Conservation (phyloP, 2,797 vertebrate species). For the Micropoecilia bifurca region DNA sequence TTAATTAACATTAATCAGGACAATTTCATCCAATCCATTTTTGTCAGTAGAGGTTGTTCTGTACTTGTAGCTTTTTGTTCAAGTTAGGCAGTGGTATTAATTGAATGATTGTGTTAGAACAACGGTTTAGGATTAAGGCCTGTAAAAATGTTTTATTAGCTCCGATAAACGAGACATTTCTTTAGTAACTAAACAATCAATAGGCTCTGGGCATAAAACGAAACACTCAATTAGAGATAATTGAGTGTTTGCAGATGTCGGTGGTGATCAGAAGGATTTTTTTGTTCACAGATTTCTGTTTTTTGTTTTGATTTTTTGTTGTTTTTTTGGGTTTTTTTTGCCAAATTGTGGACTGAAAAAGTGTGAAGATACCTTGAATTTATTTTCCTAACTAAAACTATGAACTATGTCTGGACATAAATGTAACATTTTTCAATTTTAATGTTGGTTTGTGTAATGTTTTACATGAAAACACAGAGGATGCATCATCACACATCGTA, state of each 20-base stretch:
- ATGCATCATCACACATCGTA: background rate
- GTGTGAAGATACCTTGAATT: background rate
- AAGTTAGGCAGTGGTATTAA: background rate
- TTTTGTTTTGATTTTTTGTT: background rate
- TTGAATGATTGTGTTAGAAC: background rate
- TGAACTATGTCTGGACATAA: background rate
- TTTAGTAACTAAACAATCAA: background rate
- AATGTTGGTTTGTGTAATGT: background rate
- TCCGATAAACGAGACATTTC: background rate
- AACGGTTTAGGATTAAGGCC: background rate
- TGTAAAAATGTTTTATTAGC: background rate
- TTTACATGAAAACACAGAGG: background rate
- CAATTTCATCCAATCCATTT: background rate
- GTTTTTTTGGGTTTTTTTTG: too few relatives aligned
- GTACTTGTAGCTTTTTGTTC: background rate
- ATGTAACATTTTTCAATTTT: background rate
- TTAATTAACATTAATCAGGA: background rate
- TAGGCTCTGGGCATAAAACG: background rate
- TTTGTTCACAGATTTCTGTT: background rate
- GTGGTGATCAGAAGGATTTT: background rate
- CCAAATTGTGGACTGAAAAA: too few relatives aligned
- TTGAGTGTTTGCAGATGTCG: background rate
- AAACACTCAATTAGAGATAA: background rate
- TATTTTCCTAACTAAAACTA: background rate
- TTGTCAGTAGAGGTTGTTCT: background rate